Evolutionary conservation across 2,888 invertebrate species (phyloP).

Genomic region (Melanchra persicariae): DNA sequence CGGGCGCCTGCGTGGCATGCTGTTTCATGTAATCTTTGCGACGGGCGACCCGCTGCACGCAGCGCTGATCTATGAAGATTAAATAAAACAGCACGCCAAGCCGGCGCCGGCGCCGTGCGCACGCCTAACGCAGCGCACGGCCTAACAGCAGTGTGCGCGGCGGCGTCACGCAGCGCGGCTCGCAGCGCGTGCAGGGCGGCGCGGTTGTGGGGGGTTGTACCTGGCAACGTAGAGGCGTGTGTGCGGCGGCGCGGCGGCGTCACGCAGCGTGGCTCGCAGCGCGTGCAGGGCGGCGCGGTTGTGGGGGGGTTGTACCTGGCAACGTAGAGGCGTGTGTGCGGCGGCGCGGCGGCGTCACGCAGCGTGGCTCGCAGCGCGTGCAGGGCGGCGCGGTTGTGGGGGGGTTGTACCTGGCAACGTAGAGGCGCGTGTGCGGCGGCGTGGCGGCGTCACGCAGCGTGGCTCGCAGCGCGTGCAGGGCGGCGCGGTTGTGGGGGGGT

Average conservation of each 20-base stretch:
- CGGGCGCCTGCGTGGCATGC: background rate
- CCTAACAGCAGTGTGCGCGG: no score
- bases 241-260: constrained; percentile 50
- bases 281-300: no score
- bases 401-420: constrained; percentile 66
- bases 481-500: constrained; percentile 14
- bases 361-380: no score
- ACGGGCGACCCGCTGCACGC: no score
- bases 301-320: constrained; percentile 58
- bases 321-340: constrained; percentile 68
- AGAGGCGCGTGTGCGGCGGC: constrained; percentile 64
- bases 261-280: constrained; percentile 49
- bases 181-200: constrained; percentile 54
- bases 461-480: constrained; percentile 57
- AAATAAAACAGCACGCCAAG: no score
- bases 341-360: constrained; percentile 49
- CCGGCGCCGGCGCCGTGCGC: constrained; percentile 61
- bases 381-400: no score
- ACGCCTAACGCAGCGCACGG: no score
- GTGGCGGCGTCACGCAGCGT: constrained; percentile 50
- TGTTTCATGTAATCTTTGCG: no score
- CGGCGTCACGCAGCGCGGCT: constrained; percentile 52
- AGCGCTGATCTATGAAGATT: no score
- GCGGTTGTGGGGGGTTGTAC: constrained; percentile 11
- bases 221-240: constrained; percentile 71